These are phyloP conservation scores for Acipenser ruthenus DNA, from an alignment of 2,797 vertebrate species.

Conservation along the genomic window DNA sequence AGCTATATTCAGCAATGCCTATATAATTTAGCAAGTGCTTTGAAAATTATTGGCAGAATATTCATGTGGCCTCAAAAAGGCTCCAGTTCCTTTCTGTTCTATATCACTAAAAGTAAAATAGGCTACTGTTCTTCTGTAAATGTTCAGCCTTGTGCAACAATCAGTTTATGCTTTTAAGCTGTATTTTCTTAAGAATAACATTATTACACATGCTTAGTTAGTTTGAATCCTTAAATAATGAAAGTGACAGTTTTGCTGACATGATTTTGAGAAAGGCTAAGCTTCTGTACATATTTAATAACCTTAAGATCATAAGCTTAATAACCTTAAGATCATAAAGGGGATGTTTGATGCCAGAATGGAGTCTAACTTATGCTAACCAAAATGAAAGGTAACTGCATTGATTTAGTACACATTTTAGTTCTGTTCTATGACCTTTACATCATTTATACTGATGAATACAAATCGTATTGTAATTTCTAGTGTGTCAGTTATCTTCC, in stretches of 20 bases:
- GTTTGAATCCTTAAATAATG: too few species aligned
- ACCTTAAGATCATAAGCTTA: neutral
- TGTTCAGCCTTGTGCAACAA: too few species aligned
- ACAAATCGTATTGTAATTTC: constrained; percentile 38
- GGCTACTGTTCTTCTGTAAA: too few species aligned
- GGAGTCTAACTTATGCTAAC: neutral
- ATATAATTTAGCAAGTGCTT: too few species aligned
- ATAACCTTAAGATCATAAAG: constrained; percentile 5
- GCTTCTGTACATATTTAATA: constrained; percentile 6
- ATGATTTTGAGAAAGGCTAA: constrained; percentile 2
- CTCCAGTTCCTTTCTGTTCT: too few species aligned
- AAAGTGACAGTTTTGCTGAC: constrained; percentile 8
- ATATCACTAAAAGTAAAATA: too few species aligned
- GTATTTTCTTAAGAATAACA: too few species aligned
- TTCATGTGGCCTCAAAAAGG: too few species aligned
- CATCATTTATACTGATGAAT: constrained; percentile 33
- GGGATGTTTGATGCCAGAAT: constrained; percentile 7
- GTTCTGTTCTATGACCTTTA: constrained; percentile 41
- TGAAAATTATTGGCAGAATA: too few species aligned
- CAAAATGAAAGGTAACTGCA: constrained; percentile 26
- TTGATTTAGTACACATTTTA: constrained; percentile 36
- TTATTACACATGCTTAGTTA: too few species aligned
- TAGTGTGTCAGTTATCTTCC: constrained; percentile 29
- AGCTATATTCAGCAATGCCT: too few species aligned
- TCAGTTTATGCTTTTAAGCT: too few species aligned